Evolutionary conservation across 2,797 vertebrate genomes (phyloP).

Genomic region (Sebastes glaucus): DNA sequence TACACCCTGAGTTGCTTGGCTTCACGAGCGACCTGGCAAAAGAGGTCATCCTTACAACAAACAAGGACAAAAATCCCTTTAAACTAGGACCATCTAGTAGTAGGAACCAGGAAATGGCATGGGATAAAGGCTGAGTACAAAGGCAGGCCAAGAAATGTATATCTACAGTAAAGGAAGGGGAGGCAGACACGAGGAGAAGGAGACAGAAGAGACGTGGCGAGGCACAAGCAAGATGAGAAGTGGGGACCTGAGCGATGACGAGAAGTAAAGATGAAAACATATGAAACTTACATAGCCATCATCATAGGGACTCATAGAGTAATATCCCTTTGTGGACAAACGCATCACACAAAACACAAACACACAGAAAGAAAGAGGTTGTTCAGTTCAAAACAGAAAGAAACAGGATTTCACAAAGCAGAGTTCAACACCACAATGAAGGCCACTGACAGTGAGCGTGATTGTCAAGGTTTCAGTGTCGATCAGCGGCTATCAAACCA

Average conservation of each 20-base stretch:
- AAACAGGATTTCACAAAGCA: constrained; percentile 40
- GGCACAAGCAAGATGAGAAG: constrained; percentile 52
- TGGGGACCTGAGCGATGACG: constrained; percentile 3
- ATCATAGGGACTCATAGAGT: constrained; percentile 94
- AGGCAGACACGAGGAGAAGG: neutral
- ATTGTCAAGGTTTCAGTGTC: neutral
- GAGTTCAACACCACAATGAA: constrained; percentile 40
- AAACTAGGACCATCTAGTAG: constrained; percentile 41
- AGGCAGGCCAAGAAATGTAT: constrained; percentile 20
- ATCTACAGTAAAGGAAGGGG: constrained; percentile 2
- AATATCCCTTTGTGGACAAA: constrained; percentile 90
- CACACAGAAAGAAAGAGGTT: constrained; percentile 62
- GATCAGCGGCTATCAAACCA: neutral
- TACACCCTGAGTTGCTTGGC: constrained; percentile 16
- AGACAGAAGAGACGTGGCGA: neutral
- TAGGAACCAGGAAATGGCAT: constrained; percentile 8
- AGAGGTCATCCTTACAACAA: constrained; percentile 23
- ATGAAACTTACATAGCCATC: constrained; percentile 95
- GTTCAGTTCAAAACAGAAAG: constrained; percentile 64
- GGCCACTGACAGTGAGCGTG: constrained; percentile 20
- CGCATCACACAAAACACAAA: constrained; percentile 76
- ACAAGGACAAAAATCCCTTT: constrained; percentile 26
- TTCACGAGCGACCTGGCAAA: constrained; percentile 43
- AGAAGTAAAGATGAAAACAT: constrained; percentile 74
- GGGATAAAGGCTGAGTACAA: constrained; percentile 22